Percentiles rank a stretch among this genome's conserved stretches.
Evolutionary conservation across 2,797 vertebrate species (phyloP).

Genomic region (Nannoperca obscura): DNA sequence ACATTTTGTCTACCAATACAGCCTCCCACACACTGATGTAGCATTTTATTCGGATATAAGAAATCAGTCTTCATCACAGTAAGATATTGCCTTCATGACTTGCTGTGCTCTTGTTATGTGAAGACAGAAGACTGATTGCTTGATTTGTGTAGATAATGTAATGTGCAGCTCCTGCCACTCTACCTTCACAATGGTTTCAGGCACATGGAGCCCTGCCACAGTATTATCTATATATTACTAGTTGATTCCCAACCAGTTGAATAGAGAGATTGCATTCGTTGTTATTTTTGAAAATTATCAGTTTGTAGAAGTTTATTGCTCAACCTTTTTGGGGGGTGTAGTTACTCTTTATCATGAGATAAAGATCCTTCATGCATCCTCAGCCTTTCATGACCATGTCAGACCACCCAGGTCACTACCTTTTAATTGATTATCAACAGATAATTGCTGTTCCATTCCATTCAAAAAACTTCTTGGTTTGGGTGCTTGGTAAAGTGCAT

Average conservation of each 20-base stretch:
- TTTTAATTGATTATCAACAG: not conserved
- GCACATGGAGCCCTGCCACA: not conserved
- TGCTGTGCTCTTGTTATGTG: not conserved
- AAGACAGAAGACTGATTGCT: slow-evolving; percentile 6
- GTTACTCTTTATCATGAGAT: not conserved
- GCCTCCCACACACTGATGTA: slow-evolving; percentile 21
- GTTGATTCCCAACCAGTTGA: slow-evolving; percentile 6
- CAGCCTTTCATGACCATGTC: not conserved
- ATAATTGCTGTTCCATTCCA: not conserved
- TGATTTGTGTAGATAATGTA: slow-evolving; percentile 9
- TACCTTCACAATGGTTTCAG: not conserved
- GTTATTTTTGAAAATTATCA: slow-evolving; percentile 8
- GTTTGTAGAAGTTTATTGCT: not conserved
- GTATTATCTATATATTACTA: slow-evolving; percentile 14
- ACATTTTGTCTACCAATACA: slow-evolving; percentile 19
- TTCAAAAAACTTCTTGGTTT: not conserved
- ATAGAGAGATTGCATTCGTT: slow-evolving; percentile 18
- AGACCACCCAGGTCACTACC: not conserved
- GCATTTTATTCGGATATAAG: not conserved
- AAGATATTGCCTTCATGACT: not conserved
- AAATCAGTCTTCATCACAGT: slow-evolving; percentile 7
- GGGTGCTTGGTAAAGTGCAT: not conserved
- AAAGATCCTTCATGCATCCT: not conserved
- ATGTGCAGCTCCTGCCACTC: not conserved
- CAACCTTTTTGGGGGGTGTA: not conserved